Evolutionary conservation across 1,140 invertebrate genomes (phyloP), one percentile per base, ranked within the genome.

Genomic region (Pollicipes pollicipes): DNA sequence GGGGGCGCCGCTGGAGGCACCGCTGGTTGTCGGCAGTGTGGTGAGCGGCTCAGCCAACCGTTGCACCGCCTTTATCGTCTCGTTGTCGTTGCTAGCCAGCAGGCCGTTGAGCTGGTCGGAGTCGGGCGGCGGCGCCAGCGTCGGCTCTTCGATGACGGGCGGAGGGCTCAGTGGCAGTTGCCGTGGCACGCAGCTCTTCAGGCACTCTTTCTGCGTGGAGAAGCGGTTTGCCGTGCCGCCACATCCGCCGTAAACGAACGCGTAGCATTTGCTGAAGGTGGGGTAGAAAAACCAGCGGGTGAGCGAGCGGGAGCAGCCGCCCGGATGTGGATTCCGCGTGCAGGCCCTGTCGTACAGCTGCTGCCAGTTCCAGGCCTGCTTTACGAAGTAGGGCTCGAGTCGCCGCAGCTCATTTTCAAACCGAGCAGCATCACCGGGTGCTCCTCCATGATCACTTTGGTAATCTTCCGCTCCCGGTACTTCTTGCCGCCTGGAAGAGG

Each of bases 221-320:
- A 64, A 64, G 10, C 63, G 63, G 63, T 64, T 64, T 4, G 63
- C 63, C 63, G 63, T 64, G 63, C 63, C 63, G 63, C 27, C 24
- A n/a, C 63, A 64, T 4, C 63, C 63, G 27, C 24, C 27, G 63
- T 64, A 64, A 4, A 64, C 3, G 26, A 64, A 64, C 6, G 63
- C 24, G 27, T n/a, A 64, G 27, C 63, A 64, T 6, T 27, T 24
- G 24, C 10, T 6, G 63, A n/a, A 64, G 6, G 63, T n/a, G 4
- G 63, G 63, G 63, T 64, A 64, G 63, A 64, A 64, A 27, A 64
- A 64, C 63, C 63, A 64, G 21, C 63, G 63, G 21, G 27, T 64
- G 10, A n/a, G 63, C 21, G 24, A 27, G 27, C 63, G 21, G 24
- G 63, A 4, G 63, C 63, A 64, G 63, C 63, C 26, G 63, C 63